These are phyloP conservation scores for Acestrorhynchus altus DNA, from an alignment of 2,797 vertebrate species.

Conservation along the genomic window DNA sequence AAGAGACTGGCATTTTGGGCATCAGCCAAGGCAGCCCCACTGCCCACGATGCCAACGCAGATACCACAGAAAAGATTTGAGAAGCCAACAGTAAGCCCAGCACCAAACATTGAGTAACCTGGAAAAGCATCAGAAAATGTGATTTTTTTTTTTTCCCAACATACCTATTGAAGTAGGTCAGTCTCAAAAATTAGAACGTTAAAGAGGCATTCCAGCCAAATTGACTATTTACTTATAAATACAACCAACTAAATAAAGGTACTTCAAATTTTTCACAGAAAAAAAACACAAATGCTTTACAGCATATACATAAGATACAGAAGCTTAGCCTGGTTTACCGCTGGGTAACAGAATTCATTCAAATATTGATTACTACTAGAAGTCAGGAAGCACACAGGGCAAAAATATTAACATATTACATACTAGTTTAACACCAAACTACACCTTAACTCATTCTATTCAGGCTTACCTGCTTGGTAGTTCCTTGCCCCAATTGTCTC, in stretches of 20 bases:
- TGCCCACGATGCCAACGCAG: slow-evolving; percentile 97
- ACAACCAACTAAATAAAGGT: no score
- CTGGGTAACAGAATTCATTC: no score
- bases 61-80: slow-evolving; percentile 99
- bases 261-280: no score
- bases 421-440: background rate
- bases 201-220: no score
- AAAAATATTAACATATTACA: background rate
- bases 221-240: no score
- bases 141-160: no score
- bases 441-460: slow-evolving; percentile 43
- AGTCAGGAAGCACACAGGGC: no score
- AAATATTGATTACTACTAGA: no score
- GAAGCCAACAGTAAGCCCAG: slow-evolving; percentile 95
- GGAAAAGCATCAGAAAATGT: slow-evolving; percentile 3
- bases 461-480: slow-evolving; percentile 95
- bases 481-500: slow-evolving; percentile 89
- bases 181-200: no score
- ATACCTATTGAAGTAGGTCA: no score
- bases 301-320: background rate
- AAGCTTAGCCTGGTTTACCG: no score
- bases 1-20: slow-evolving; percentile 97
- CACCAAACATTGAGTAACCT: slow-evolving; percentile 99
- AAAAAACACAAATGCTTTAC: background rate
- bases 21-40: slow-evolving; percentile 95